A percentile compares a stretch with the other conserved stretches of the same genome.
Conservation (phyloP, 2,113 vertebrate genomes). For the Epinephelus lanceolatus region DNA sequence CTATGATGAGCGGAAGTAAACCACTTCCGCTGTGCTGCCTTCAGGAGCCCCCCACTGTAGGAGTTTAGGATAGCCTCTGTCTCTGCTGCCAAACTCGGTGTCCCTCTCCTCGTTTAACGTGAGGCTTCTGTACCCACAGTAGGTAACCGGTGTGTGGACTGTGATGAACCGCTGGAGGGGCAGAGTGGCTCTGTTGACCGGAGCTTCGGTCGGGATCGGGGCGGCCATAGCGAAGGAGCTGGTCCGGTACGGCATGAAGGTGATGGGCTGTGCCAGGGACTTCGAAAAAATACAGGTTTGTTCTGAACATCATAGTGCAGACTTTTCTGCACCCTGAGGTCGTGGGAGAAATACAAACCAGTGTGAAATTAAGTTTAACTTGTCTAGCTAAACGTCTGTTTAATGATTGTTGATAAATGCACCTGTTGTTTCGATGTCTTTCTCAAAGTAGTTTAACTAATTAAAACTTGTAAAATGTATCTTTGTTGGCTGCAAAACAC, state of each 20-base stretch:
- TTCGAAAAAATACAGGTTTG: constrained; percentile 89
- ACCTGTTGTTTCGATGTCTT: too few relatives aligned
- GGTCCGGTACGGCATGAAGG: constrained; percentile 89
- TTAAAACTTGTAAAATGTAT: too few relatives aligned
- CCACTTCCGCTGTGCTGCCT: neutral
- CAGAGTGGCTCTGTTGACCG: constrained; percentile 90
- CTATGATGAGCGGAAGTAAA: too few relatives aligned
- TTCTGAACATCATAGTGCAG: neutral
- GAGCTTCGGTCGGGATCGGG: constrained; percentile 90
- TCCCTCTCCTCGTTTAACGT: rapidly evolving
- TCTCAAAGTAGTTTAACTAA: too few relatives aligned
- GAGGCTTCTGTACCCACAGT: rapidly evolving
- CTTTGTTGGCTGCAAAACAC: too few relatives aligned
- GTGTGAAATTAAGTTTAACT: neutral
- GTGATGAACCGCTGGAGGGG: constrained; percentile 90
- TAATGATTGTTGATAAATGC: too few relatives aligned
- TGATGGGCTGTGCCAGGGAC: constrained; percentile 90
- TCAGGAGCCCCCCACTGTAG: neutral
- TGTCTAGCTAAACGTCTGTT: neutral
- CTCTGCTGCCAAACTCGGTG: neutral
- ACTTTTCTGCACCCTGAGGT: neutral
- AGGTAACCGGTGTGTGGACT: neutral
- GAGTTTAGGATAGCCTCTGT: rapidly evolving
- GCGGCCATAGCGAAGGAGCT: constrained; percentile 86
- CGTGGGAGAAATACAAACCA: neutral